phyloP scores from a whole-genome alignment of 1,140 invertebrate genomes.

The Scaptomyza graminum region DNA sequence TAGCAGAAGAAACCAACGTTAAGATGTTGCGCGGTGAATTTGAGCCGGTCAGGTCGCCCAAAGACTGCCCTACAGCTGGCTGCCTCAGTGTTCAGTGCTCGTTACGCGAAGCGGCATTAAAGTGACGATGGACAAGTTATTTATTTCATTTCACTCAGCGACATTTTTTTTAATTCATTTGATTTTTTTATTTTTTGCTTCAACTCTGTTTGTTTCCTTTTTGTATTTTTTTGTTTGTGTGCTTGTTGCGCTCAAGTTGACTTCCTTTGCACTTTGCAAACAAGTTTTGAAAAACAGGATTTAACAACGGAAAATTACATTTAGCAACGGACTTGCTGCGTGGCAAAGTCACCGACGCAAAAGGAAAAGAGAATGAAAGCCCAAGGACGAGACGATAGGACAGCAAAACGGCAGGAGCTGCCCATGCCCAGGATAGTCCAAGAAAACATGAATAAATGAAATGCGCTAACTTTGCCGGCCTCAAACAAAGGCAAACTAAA shows the following conservation, averaged over 20 bases:
- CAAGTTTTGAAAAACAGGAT: constrained; percentile 81
- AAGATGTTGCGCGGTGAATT: constrained; percentile 6
- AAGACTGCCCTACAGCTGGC: constrained; percentile 24
- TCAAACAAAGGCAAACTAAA: constrained; percentile 73
- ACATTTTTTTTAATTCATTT: constrained; percentile 38
- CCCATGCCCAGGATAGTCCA: constrained; percentile 47
- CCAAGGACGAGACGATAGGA: constrained; percentile 8
- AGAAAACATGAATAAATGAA: constrained; percentile 79
- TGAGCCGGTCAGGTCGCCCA: constrained; percentile 7
- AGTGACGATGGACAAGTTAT: constrained; percentile 54
- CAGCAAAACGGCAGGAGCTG: constrained; percentile 8
- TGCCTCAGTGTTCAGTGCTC: not conserved
- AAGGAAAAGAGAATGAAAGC: constrained; percentile 31
- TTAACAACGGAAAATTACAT: constrained; percentile 82
- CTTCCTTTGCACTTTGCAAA: constrained; percentile 76
- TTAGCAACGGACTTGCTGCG: constrained; percentile 70
- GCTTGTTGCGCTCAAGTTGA: constrained; percentile 73
- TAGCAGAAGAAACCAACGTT: constrained; percentile 12
- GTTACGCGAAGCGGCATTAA: constrained; percentile 10
- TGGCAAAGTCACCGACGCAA: constrained; percentile 8
- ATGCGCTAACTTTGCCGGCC: constrained; percentile 70
- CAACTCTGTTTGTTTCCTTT: constrained; percentile 21
- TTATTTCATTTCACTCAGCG: constrained; percentile 50
- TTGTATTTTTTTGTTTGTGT: constrained; percentile 41
- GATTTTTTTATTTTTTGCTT: constrained; percentile 12